Conservation (phyloP, 2,888 invertebrate species). For the Lochmaea crataegi region DNA sequence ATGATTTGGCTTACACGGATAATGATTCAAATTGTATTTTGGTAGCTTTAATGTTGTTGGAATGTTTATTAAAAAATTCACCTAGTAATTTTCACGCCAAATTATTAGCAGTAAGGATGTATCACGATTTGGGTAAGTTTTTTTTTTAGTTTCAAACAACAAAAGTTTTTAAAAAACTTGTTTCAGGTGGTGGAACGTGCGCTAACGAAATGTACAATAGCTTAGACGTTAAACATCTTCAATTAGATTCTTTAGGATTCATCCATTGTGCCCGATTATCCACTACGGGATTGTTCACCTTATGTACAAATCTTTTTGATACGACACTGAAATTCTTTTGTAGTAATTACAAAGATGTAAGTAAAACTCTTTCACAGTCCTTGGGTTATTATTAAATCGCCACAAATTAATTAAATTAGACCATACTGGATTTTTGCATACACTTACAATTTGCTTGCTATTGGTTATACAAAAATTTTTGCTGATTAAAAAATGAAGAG, state of each 20-base stretch:
- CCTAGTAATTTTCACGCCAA: constrained; percentile 92
- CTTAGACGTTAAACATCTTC: constrained; percentile 93
- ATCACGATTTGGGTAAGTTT: constrained; percentile 77
- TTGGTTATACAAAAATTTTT: too few relatives aligned
- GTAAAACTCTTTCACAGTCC: constrained; percentile 53
- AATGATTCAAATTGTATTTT: constrained; percentile 70
- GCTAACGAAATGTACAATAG: constrained; percentile 81
- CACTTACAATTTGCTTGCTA: too few relatives aligned
- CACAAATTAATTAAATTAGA: too few relatives aligned
- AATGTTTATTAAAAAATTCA: constrained; percentile 79
- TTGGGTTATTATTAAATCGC: neutral
- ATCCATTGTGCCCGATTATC: constrained; percentile 81
- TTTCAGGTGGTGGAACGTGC: constrained; percentile 77
- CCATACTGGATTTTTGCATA: too few relatives aligned
- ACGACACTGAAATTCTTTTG: constrained; percentile 87
- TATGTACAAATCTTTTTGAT: constrained; percentile 78
- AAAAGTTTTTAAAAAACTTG: neutral
- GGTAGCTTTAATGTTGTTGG: constrained; percentile 77
- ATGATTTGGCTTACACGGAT: constrained; percentile 68
- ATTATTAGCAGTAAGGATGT: constrained; percentile 83
- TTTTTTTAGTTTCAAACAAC: neutral
- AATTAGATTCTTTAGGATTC: constrained; percentile 91
- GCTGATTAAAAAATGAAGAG: too few relatives aligned
- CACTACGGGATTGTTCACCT: constrained; percentile 76
- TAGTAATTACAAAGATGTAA: constrained; percentile 88